Evolutionary conservation across 2,888 invertebrate genomes (phyloP).

Genomic region (Beris chalybata): DNA sequence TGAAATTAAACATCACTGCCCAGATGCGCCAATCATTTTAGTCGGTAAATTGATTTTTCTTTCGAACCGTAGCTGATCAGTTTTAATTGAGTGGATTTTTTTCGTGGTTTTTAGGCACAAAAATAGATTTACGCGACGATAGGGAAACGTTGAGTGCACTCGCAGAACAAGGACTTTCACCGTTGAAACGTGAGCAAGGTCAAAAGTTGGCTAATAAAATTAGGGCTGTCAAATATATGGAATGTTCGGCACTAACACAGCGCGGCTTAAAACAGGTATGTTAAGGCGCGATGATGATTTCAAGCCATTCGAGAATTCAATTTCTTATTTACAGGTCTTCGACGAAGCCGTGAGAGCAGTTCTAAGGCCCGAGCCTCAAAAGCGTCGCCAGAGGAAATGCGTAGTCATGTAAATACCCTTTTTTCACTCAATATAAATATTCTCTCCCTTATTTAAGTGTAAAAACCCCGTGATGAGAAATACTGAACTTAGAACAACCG

Average conservation of each 20-base stretch:
- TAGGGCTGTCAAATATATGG: constrained; percentile 98
- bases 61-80: background rate
- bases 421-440: constrained; percentile 13
- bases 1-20: constrained; percentile 99
- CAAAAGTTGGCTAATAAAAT: constrained; percentile 98
- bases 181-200: constrained; percentile 96
- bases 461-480: constrained; percentile 21
- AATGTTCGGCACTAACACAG: constrained; percentile 98
- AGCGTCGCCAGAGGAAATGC: constrained; percentile 92
- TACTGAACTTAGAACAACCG: constrained; percentile 16
- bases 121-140: constrained; percentile 98
- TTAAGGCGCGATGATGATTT: background rate
- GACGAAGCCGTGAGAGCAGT: constrained; percentile 98
- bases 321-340: constrained; percentile 73
- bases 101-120: constrained; percentile 72
- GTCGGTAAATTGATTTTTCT: constrained; percentile 71
- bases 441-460: constrained; percentile 6
- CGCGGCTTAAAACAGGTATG: constrained; percentile 88
- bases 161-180: constrained; percentile 92
- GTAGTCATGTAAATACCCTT: constrained; percentile 66
- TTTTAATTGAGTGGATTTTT: background rate
- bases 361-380: constrained; percentile 93
- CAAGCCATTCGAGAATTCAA: constrained; percentile 45
- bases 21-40: constrained; percentile 97
- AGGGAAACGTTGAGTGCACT: constrained; percentile 90